Evolutionary conservation across 2,888 invertebrate genomes (phyloP).

Genomic region (Papilio demoleus): DNA sequence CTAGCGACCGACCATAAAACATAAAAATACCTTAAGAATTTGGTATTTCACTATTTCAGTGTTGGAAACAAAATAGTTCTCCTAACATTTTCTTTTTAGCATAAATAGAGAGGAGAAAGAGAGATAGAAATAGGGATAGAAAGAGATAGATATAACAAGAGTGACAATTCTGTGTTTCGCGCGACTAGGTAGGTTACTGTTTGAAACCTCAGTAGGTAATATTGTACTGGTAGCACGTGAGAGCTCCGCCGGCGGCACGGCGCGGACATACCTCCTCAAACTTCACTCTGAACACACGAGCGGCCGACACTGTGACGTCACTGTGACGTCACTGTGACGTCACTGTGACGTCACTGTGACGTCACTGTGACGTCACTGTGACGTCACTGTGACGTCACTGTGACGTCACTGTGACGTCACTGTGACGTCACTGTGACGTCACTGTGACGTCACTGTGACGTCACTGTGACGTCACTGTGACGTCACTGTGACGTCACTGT

Average conservation of each 20-base stretch:
- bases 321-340: background rate
- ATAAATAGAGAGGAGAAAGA: no score
- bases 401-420: constrained; percentile 10
- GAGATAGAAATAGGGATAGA: no score
- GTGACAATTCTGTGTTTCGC: constrained; percentile 48
- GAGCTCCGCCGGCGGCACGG: constrained; percentile 66
- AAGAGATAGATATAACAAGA: no score
- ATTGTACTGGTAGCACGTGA: constrained; percentile 65
- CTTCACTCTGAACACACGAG: no score
- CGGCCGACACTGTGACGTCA: background rate
- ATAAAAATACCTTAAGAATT: no score
- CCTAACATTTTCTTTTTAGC: no score
- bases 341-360: constrained; percentile 11
- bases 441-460: constrained; percentile 17
- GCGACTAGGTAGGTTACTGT: constrained; percentile 74
- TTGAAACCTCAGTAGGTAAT: constrained; percentile 82
- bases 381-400: constrained; percentile 11
- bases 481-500: constrained; percentile 13
- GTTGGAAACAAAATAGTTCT: no score
- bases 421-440: constrained; percentile 14
- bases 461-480: constrained; percentile 9
- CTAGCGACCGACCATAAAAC: no score
- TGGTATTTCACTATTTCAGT: no score
- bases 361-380: constrained; percentile 11
- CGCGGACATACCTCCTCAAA: no score